Base-by-base conservation (phyloP, 2,888 invertebrate species). In the Polietes domitor region DNA sequence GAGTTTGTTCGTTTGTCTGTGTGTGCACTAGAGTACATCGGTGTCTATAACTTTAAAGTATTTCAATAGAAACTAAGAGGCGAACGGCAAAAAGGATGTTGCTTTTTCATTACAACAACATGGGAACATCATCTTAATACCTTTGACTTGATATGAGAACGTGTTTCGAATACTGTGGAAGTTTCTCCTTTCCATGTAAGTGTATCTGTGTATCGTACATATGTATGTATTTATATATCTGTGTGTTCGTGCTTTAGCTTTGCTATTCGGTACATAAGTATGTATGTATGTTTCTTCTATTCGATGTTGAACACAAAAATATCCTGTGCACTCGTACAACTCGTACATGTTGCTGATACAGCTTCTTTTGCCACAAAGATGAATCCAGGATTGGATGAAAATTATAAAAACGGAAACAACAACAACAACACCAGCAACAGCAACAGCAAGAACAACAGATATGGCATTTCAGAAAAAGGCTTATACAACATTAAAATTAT, bases 111-210 rank as follows among this genome's bases (percentile, higher is more conserved):
- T 53, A 72, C 32, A 72, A 68, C 37, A 74, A 74, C 28, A 37
- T 6, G 37, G 37, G 21, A 37, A 65, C 43, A 43, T 68, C 68
- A 50, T 63, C 47, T 32, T 75, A 10, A 43, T 70, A 70, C 58
- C 58, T 77, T 43, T 47, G 28, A 77, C 58, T 77, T 77, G 41
- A 43, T 43, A 58, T 43, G 24, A 24, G 41, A 77, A 77, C 77
- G 77, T 77, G 77, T 70, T 70, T 43, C 43, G 77, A 77, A 77
- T 77, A 76, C 37, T 41, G 15, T 26, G 26, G 3, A 58, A n/a
- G n/a, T 3, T 26, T 26, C 15, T 15, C 26, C 12, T 68, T 37
- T 47, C 47, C 1, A 12, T 47, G 47, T 24, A 24, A 41, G 12
- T 19, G 41, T 21, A 15, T 41, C 41, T n/a, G 43, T 37, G 21